phyloP scores from a whole-genome alignment of 2,888 invertebrate species.

The Coelopa pilipes region DNA sequence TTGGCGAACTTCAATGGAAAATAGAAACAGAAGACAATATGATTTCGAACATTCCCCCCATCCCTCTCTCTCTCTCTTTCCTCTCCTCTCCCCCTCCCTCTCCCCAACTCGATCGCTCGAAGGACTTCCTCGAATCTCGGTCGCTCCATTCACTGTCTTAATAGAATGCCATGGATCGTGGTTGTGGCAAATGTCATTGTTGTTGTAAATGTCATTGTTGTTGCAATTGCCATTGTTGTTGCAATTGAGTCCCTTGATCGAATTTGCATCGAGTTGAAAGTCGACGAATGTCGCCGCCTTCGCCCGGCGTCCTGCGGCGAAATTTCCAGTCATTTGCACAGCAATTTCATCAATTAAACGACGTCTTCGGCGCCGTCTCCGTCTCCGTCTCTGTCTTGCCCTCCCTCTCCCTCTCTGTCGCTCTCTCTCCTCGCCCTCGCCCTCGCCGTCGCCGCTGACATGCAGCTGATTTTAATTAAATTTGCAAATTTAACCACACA shows the following conservation, averaged over 20 bases:
- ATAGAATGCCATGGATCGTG: neutral
- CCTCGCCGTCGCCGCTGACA: constrained; percentile 11
- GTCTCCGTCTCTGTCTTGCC: neutral
- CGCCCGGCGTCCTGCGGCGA: neutral
- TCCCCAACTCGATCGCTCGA: neutral
- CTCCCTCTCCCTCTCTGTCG: neutral
- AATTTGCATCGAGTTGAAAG: constrained; percentile 37
- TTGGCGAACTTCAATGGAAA: neutral
- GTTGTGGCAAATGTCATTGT: constrained; percentile 3
- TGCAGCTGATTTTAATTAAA: constrained; percentile 54
- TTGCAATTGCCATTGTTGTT: neutral
- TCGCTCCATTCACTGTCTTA: too few relatives aligned
- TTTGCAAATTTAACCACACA: constrained; percentile 55
- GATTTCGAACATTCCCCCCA: neutral
- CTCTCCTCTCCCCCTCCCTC: neutral
- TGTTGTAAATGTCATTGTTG: neutral
- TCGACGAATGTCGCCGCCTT: neutral
- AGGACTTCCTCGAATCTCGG: too few relatives aligned
- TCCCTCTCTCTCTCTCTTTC: neutral
- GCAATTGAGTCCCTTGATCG: constrained; percentile 1
- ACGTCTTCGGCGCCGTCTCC: neutral
- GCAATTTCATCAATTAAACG: constrained; percentile 42
- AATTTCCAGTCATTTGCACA: constrained; percentile 41
- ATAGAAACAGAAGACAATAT: constrained; percentile 1
- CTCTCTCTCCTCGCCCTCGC: neutral